Base-by-base conservation (phyloP, 2,797 vertebrate genomes). In the Sciaenops ocellatus region DNA sequence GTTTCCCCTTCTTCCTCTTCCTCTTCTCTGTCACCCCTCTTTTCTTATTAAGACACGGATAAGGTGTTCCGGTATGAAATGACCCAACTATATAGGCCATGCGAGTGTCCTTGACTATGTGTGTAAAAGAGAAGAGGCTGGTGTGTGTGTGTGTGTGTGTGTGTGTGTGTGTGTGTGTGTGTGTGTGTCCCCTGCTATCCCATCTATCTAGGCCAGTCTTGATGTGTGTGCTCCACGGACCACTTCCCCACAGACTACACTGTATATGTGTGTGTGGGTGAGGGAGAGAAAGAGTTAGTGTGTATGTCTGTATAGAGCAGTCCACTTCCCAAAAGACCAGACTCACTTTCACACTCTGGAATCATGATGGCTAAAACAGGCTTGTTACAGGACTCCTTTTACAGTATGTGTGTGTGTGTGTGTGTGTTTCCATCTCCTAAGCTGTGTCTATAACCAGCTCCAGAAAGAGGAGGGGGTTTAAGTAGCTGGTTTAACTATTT, bases 181-280 rank as follows among this genome's bases (percentile, higher is more conserved):
- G 85, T 74, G 66, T 76, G 78, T 79, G 86, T 90, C 79, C 83
- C 87, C 82, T 91, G 85, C 88, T 80, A 88, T 91, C 81, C 89
- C 82, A 76, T 93, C 90, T 95, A 94, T 95, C 92, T 95, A 94
- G 95, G 94, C 90, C 94, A 95, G 87, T 93, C 90, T 90, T 93
- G 92, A 95, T 92, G 62, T 78, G 87, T 77, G 89, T 85, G 87
- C 88, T 85, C 90, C 74, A 85, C 24, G 76, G 92, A 92, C 91
- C 90, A 85, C 89, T 79, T 94, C 93, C 92, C 93, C 34, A 79
- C 82, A 92, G 93, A 91, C 85, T 75, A 76, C 63, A 82, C 84
- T 92, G 82, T 79, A 56, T 85, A 48, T 81, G 28, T 74, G 74
- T 72, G 71, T 72, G 81, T 79, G 73, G 68, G 56, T 69, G 76